Evolutionary conservation across 2,888 invertebrate species (phyloP), one percentile per base, ranked within the genome.

Genomic region (Hydropsyche betteni): DNA sequence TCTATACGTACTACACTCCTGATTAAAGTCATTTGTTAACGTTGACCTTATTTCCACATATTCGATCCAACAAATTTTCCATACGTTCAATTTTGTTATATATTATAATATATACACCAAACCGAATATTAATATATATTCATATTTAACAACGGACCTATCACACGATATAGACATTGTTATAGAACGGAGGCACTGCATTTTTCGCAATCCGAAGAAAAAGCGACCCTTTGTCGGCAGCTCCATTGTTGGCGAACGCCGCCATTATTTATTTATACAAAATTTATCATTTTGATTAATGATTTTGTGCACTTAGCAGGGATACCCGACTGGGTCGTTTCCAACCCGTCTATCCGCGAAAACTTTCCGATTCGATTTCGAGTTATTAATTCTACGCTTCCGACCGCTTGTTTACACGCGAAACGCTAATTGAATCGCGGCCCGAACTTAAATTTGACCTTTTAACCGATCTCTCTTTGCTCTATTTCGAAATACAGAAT

Each of bases 251-350:
- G 51, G 72, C 52, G 38, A 24, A 12, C 58, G 24, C 55, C 36
- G 33, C 24, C 24, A 75, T 75, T 75, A 78, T 78, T 78, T 78
- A 78, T 78, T 78, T 78, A 78, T 75, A 76, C 75, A 76, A 78
- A 64, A 78, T 78, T 78, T 77, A 79, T 79, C 78, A 79, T 72
- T 77, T 77, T 79, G 78, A 79, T 79, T 79, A 77, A 79, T 79
- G 78, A 75, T 77, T 73, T 79, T 74, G 73, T 76, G 78, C 78
- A 79, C 77, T 79, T 79, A 78, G 58, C 75, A 75, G 74, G 75
- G 69, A 69, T 53, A 12, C 51, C 51, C 53, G 53, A 10, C 10
- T 10, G 53, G 12, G 10, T 53, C 53, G 58, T 24, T 58, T 58
- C 24, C 58, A 24, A 58, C 16, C 58, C 58, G 16, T 14, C 58